phyloP scores from a whole-genome alignment of 2,113 vertebrate species.

The Pedetes capensis region DNA sequence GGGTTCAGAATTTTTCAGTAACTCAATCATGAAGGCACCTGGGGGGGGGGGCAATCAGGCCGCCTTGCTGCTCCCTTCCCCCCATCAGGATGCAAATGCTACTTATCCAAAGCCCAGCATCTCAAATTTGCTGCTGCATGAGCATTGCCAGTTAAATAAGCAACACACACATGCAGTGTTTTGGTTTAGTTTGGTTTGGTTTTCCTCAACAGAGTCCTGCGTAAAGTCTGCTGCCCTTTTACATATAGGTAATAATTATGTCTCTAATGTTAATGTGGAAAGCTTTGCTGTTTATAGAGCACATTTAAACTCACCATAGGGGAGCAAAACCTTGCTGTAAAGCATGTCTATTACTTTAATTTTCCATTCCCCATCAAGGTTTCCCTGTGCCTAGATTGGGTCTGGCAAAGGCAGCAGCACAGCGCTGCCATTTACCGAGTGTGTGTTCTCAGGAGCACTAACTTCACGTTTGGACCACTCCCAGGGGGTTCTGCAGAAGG shows the following conservation, averaged over 20 bases:
- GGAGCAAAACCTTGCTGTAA: not conserved
- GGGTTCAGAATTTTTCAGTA: not conserved
- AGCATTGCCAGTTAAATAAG: slow-evolving; percentile 33
- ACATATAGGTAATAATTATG: not conserved
- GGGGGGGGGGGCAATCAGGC: slow-evolving; percentile 17
- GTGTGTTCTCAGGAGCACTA: slow-evolving; percentile 30
- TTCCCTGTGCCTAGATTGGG: slow-evolving; percentile 71
- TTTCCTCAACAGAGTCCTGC: not conserved
- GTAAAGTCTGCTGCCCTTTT: not conserved
- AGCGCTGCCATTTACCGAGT: slow-evolving; percentile 28
- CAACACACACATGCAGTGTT: not conserved
- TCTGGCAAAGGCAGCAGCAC: slow-evolving; percentile 61
- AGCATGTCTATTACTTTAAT: slow-evolving; percentile 72
- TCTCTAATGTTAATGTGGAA: slow-evolving; percentile 29
- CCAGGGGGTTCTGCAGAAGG: slow-evolving; percentile 26
- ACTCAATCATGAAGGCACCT: not conserved
- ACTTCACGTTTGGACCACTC: not conserved
- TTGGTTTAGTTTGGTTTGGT: not conserved
- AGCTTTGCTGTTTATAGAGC: slow-evolving; percentile 65
- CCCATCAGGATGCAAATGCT: not conserved
- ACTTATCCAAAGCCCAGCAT: not conserved
- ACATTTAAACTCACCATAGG: slow-evolving; percentile 52
- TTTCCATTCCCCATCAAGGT: slow-evolving; percentile 55
- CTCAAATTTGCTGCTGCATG: not conserved
- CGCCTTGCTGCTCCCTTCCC: not conserved